A percentile compares a stretch with the other conserved stretches of the same genome.
These are phyloP conservation scores for Cerastoderma edule DNA, from an alignment of 2,888 invertebrate species.

Conservation along the genomic window DNA sequence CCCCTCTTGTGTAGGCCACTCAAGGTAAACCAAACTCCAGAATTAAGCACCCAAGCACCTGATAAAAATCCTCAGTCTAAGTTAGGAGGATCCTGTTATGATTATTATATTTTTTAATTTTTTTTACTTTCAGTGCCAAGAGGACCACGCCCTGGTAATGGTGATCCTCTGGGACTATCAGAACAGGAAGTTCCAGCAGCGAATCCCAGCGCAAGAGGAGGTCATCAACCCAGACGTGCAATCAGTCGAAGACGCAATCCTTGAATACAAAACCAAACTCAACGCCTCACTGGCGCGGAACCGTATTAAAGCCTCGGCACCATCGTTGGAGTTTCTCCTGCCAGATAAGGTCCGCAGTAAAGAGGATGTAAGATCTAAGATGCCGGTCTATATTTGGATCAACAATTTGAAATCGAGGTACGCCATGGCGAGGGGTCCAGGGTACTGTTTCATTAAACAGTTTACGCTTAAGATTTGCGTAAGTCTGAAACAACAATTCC, in stretches of 20 bases:
- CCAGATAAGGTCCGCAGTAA: constrained; percentile 78
- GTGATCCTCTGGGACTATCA: constrained; percentile 81
- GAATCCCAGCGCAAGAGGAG: constrained; percentile 68
- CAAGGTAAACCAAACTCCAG: too few species aligned
- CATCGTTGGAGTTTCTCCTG: constrained; percentile 78
- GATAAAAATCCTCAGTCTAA: too few species aligned
- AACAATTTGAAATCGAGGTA: constrained; percentile 80
- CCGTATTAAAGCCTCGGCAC: constrained; percentile 77
- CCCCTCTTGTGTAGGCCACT: too few species aligned
- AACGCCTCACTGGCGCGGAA: constrained; percentile 81
- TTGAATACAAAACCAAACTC: constrained; percentile 76
- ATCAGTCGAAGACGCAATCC: constrained; percentile 78
- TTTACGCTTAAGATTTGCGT: too few species aligned
- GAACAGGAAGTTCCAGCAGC: constrained; percentile 79
- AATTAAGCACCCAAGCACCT: too few species aligned
- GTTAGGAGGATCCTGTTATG: too few species aligned
- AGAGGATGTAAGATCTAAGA: constrained; percentile 72
- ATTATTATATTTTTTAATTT: too few species aligned
- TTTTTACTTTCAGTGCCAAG: constrained; percentile 67
- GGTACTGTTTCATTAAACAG: too few species aligned
- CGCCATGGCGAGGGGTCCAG: too few species aligned
- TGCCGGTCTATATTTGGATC: constrained; percentile 80
- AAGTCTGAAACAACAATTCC: too few species aligned
- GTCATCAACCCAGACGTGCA: constrained; percentile 60
- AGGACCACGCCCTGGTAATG: constrained; percentile 74